Evolutionary conservation across 1,140 invertebrate species (phyloP), one percentile per base, ranked within the genome.

Genomic region (Grapholita molesta): DNA sequence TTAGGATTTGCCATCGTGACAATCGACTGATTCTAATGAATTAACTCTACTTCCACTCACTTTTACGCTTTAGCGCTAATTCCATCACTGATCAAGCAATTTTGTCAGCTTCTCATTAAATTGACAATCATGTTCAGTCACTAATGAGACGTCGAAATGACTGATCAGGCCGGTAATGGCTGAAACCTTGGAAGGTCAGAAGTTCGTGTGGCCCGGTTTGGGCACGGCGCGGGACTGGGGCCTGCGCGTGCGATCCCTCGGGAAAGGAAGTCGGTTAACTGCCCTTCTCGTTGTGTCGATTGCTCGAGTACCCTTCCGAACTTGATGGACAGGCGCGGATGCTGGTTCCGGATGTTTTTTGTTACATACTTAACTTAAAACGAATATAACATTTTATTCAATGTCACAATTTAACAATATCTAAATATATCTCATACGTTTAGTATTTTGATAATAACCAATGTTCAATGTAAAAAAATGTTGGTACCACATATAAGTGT

Each of bases 201-300:
- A 64, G 68, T 64, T 68, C 48, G 76, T 80, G 73, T 75, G 74
- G 65, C 57, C 69, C 53, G 65, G 69, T 66, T 55, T 66, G 74
- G 32, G 67, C 71, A 69, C 65, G 53, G 42, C 33, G 18, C 55
- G 52, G 35, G 57, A 82, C 80, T 83, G 75, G 71, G 72, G 66
- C 48, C 67, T 70, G 64, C 66, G 57, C 23, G 32, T 30, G 76
- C 78, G 79, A 74, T 87, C 86, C 86, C 88, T 79, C 88, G 88
- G 86, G 88, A 89, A 87, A 87, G 88, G 88, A 90, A 88, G 83
- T 77, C 66, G 79, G 82, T 70, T 90, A 88, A 88, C 79, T 83
- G 86, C 86, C 86, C 88, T 90, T 88, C 82, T 84, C 86, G 84
- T 87, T 90, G 84, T 78, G 83, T 82, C 83, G 83, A 89, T 87